These are phyloP conservation scores for Anhinga anhinga DNA, from an alignment of 2,113 vertebrate genomes.

Conservation along the genomic window DNA sequence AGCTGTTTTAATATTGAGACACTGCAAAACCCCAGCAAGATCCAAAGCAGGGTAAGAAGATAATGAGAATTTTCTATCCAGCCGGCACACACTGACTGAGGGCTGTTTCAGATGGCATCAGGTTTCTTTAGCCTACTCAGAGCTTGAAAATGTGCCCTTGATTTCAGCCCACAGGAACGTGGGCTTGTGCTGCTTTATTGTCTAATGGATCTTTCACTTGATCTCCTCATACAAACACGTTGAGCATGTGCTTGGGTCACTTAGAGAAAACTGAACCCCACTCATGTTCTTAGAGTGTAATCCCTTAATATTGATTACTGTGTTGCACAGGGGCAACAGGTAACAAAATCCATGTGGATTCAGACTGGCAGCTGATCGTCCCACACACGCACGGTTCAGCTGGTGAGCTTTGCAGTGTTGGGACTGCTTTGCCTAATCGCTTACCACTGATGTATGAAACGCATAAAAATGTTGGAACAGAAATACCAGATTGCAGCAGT, in stretches of 20 bases:
- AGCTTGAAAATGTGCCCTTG: conserved; percentile 63
- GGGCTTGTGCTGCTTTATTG: conserved; percentile 62
- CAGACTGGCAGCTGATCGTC: conserved; percentile 60
- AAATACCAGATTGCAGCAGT: conserved; percentile 38
- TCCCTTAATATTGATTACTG: conserved; percentile 72
- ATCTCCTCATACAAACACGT: conserved; percentile 59
- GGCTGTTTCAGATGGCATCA: conserved; percentile 38
- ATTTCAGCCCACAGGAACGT: conserved; percentile 68
- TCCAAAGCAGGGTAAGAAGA: background rate
- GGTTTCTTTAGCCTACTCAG: conserved; percentile 57
- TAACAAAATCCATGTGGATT: conserved; percentile 62
- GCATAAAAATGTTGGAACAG: conserved; percentile 10
- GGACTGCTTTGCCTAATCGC: background rate
- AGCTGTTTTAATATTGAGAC: background rate
- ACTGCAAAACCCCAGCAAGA: background rate
- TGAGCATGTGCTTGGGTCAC: conserved; percentile 64
- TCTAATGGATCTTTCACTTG: conserved; percentile 70
- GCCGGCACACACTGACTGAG: background rate
- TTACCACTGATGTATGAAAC: conserved; percentile 20
- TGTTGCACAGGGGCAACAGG: conserved; percentile 62
- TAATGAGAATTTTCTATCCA: background rate
- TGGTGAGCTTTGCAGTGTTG: conserved; percentile 2
- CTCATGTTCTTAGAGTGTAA: conserved; percentile 67
- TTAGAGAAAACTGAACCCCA: conserved; percentile 66
- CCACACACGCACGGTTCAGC: conserved; percentile 28